Conservation (phyloP, 2,888 invertebrate genomes). For the Anagyrus pseudococci region DNA sequence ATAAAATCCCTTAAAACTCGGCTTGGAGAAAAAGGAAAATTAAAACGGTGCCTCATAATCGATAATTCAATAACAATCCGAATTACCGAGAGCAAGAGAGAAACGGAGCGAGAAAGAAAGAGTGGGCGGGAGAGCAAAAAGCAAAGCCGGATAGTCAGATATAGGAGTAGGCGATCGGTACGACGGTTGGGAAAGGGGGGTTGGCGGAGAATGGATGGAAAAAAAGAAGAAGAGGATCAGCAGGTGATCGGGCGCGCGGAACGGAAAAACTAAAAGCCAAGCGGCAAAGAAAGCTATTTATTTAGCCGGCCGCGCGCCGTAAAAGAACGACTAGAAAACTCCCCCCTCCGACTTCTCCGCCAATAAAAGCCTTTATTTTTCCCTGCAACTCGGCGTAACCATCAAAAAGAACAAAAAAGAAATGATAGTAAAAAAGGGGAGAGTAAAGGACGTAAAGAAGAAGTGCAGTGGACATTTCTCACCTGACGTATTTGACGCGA, state of each 20-base stretch:
- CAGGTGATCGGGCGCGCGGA: no score
- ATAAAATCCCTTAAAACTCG: no score
- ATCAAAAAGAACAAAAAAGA: constrained; percentile 25
- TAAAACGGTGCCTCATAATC: background rate
- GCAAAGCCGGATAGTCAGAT: no score
- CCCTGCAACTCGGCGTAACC: no score
- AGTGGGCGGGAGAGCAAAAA: no score
- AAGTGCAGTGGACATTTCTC: constrained; percentile 46
- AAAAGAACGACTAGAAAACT: constrained; percentile 26
- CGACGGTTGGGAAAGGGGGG: no score
- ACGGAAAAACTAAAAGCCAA: constrained; percentile 2
- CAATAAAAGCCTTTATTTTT: constrained; percentile 8
- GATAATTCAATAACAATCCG: constrained; percentile 7
- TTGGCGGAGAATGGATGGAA: no score
- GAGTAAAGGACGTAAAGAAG: constrained; percentile 28
- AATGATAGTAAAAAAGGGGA: background rate
- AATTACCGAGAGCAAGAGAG: background rate
- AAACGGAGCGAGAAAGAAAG: constrained; percentile 3
- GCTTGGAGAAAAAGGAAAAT: background rate
- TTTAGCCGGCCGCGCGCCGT: constrained; percentile 21
- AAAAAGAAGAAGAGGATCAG: no score
- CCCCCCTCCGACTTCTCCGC: no score
- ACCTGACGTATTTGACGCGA: constrained; percentile 89
- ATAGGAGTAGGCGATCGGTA: no score
- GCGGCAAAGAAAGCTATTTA: constrained; percentile 30